These are phyloP conservation scores for Paguma larvata DNA, from an alignment of 2,797 vertebrate species.

Conservation along the genomic window DNA sequence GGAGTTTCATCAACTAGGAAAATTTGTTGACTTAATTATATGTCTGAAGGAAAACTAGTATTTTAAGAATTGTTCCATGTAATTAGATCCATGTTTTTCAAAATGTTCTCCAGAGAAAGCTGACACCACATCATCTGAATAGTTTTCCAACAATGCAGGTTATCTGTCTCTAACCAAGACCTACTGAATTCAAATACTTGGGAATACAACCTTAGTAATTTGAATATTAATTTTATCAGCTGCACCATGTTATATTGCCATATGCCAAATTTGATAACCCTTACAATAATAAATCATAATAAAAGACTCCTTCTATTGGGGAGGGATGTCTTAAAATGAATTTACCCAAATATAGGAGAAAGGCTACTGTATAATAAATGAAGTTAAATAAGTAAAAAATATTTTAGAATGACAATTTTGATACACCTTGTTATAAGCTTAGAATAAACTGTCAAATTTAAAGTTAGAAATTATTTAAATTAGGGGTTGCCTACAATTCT, in stretches of 20 bases:
- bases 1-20: background rate
- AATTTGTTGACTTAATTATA: slow-evolving; percentile 5
- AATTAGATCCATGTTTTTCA: slow-evolving; percentile 3
- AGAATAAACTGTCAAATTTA: background rate
- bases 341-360: slow-evolving; percentile 14
- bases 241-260: background rate
- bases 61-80: slow-evolving; percentile 29
- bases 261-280: background rate
- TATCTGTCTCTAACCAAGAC: background rate
- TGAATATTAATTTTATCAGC: slow-evolving; percentile 23
- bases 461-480: slow-evolving; percentile 26
- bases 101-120: background rate
- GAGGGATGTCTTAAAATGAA: background rate
- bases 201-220: background rate
- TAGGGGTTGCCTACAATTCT: background rate
- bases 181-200: background rate
- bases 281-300: background rate
- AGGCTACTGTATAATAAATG: background rate
- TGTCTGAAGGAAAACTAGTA: background rate
- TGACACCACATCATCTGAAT: background rate
- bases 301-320: background rate
- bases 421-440: background rate
- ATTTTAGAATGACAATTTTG: background rate
- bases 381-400: background rate
- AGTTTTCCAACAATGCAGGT: background rate